A percentile compares a stretch with the other conserved stretches of the same genome.
Conservation (phyloP, 2,797 vertebrate genomes). For the Steatocranus sp. region DNA sequence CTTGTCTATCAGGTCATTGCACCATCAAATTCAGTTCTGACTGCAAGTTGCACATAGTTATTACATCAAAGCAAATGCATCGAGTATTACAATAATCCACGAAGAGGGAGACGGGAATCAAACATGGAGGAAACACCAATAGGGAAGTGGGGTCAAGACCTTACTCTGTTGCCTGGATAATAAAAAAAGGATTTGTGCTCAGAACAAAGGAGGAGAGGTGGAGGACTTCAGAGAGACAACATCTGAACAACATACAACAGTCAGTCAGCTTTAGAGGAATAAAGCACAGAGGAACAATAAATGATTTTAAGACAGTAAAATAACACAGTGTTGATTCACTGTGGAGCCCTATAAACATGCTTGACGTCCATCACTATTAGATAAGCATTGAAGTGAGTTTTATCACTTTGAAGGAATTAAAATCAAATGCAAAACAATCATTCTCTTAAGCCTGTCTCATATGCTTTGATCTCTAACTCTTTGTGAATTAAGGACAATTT, state of each 20-base stretch:
- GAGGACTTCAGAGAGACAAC: conserved; percentile 36
- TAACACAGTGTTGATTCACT: background rate
- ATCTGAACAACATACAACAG: conserved; percentile 52
- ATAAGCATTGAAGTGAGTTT: background rate
- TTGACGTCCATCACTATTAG: background rate
- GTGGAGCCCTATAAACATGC: background rate
- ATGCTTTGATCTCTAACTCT: conserved; percentile 54
- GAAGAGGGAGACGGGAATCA: conserved; percentile 50
- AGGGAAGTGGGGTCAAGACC: conserved; percentile 74
- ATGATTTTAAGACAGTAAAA: background rate
- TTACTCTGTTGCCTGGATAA: conserved; percentile 62
- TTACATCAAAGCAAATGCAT: conserved; percentile 70
- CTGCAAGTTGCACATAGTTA: conserved; percentile 68
- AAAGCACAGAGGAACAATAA: conserved; percentile 1
- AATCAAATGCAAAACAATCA: conserved; percentile 50
- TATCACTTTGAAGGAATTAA: conserved; percentile 32
- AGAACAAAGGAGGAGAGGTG: conserved; percentile 60
- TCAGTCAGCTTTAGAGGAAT: conserved; percentile 7
- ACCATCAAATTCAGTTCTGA: conserved; percentile 57
- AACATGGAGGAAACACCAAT: conserved; percentile 59
- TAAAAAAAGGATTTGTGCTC: conserved; percentile 72
- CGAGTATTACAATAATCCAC: conserved; percentile 69
- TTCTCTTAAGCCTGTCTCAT: conserved; percentile 27
- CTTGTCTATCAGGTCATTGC: conserved; percentile 46
- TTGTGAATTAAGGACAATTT: conserved; percentile 62